Evolutionary conservation across 2,113 vertebrate genomes (phyloP).

Genomic region (Lagopus muta): DNA sequence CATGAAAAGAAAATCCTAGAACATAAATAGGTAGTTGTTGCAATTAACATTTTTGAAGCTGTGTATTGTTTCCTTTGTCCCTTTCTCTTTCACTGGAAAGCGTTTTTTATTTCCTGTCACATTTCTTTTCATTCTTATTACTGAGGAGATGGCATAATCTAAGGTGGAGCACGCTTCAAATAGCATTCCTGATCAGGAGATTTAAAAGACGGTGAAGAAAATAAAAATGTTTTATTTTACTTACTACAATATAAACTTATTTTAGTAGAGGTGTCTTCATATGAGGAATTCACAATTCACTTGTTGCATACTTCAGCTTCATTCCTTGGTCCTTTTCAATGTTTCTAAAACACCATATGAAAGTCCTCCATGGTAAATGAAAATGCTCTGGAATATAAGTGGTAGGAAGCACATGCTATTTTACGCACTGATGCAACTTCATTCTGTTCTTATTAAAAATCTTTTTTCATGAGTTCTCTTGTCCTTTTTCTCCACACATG

Average conservation of each 20-base stretch:
- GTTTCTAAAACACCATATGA: not conserved
- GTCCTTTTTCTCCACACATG: not conserved
- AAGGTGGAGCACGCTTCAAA: not conserved
- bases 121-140: not conserved
- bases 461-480: slow-evolving; percentile 17
- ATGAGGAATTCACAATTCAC: not conserved
- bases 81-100: not conserved
- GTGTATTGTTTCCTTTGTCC: not conserved
- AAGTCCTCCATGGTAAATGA: slow-evolving; percentile 10
- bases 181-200: not conserved
- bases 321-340: not conserved
- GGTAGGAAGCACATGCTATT: slow-evolving; percentile 25
- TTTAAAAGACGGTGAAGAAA: not conserved
- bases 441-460: slow-evolving; percentile 40
- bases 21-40: not conserved
- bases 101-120: slow-evolving; percentile 10
- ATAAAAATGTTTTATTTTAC: not conserved
- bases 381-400: not conserved
- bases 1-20: not conserved
- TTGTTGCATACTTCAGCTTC: not conserved
- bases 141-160: not conserved
- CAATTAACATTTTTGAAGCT: not conserved
- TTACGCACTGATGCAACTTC: not conserved
- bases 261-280: slow-evolving; percentile 8
- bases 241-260: not conserved